Evolutionary conservation across 2,888 invertebrate genomes (phyloP).

Genomic region (Harpagoxenus sublaevis): DNA sequence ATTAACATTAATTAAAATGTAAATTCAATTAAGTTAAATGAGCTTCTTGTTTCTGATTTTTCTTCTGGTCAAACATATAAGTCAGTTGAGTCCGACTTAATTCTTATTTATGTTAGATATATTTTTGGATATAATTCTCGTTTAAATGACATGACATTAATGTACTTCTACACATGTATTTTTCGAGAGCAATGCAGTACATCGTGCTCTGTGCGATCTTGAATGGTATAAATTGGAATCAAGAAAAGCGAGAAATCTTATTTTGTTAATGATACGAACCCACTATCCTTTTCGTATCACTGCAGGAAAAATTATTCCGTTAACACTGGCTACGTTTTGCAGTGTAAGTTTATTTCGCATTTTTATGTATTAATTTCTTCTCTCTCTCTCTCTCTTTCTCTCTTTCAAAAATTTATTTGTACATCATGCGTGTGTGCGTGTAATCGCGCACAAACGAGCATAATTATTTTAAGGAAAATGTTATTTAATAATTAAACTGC

Average conservation of each 20-base stretch:
- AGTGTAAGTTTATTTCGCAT: slow-evolving; percentile 53
- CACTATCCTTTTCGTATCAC: slow-evolving; percentile 55
- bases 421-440: too few species aligned
- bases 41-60: too few species aligned
- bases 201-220: background rate
- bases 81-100: too few species aligned
- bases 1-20: too few species aligned
- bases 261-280: slow-evolving; percentile 11
- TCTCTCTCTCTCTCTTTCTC: too few species aligned
- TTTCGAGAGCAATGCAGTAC: background rate
- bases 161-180: background rate
- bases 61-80: too few species aligned
- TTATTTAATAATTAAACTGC: background rate
- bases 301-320: slow-evolving; percentile 64
- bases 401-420: too few species aligned
- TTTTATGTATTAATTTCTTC: background rate
- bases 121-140: too few species aligned
- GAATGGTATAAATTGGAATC: background rate
- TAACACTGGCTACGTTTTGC: slow-evolving; percentile 61
- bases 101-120: too few species aligned
- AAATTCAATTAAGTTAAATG: too few species aligned
- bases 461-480: background rate
- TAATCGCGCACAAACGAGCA: too few species aligned
- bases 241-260: background rate
- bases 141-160: background rate